Evolutionary conservation across 2,113 vertebrate species (phyloP).

Genomic region (Xenus cinereus): DNA sequence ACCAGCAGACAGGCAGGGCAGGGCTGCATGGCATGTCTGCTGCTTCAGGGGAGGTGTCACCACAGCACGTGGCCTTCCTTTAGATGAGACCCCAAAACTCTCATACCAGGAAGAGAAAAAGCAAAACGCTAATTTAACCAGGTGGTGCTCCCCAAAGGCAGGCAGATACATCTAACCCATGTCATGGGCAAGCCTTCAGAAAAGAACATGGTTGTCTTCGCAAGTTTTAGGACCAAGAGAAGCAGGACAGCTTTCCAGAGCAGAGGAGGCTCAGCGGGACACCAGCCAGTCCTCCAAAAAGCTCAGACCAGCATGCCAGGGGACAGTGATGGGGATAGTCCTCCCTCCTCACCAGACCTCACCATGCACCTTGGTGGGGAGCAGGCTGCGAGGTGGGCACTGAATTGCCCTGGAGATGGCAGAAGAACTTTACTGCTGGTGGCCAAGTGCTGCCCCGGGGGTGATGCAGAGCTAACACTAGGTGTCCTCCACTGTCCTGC

Average conservation of each 20-base stretch:
- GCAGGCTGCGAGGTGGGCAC: not conserved
- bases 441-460: not conserved
- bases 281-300: not conserved
- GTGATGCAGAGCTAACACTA: not conserved
- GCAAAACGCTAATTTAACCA: not conserved
- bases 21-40: fast-evolving
- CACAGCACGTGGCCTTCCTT: not conserved
- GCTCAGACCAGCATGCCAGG: not conserved
- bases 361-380: fast-evolving
- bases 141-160: not conserved
- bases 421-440: not conserved
- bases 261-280: not conserved
- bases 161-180: not conserved
- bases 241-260: not conserved
- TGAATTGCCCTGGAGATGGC: not conserved
- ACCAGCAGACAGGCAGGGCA: not conserved
- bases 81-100: not conserved
- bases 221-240: not conserved
- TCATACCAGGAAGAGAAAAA: not conserved
- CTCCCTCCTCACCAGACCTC: not conserved
- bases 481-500: not conserved
- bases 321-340: too few relatives aligned
- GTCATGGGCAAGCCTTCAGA: not conserved
- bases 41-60: not conserved
- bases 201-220: not conserved